phyloP scores from a whole-genome alignment of 64 coral and sea anemone genomes.

The Cladopsammia gracilis region DNA sequence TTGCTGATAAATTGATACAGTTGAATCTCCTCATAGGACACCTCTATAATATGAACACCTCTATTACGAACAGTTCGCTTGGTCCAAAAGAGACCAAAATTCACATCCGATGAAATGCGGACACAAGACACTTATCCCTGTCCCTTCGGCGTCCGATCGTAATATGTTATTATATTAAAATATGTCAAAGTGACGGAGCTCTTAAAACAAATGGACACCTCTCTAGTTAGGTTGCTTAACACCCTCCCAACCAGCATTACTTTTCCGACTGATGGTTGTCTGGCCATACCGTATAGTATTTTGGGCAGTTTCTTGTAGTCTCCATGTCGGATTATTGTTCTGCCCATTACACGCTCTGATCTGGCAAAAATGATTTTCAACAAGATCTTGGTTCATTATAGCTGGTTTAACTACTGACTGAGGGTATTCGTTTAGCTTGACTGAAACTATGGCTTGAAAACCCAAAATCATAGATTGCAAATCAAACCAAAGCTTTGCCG shows the following conservation, averaged over 20 bases:
- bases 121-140: no score
- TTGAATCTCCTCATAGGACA: no score
- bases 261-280: conserved; percentile 39
- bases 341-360: conserved; percentile 30
- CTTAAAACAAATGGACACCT: no score
- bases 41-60: no score
- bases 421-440: neutral
- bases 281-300: conserved; percentile 55
- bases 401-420: neutral
- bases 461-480: conserved; percentile 29
- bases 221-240: neutral
- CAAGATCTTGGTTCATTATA: conserved; percentile 2
- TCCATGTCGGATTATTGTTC: conserved; percentile 40
- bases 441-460: neutral
- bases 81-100: no score
- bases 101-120: no score
- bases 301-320: conserved; percentile 25
- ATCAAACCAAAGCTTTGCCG: conserved; percentile 23
- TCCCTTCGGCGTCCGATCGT: no score
- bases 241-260: conserved; percentile 32
- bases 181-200: no score
- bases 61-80: no score
- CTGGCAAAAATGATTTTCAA: conserved; percentile 60
- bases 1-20: no score
- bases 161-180: no score